Evolutionary conservation across 2,888 invertebrate genomes (phyloP), one percentile per base, ranked within the genome.

Genomic region (Yponomeuta cagnagella): DNA sequence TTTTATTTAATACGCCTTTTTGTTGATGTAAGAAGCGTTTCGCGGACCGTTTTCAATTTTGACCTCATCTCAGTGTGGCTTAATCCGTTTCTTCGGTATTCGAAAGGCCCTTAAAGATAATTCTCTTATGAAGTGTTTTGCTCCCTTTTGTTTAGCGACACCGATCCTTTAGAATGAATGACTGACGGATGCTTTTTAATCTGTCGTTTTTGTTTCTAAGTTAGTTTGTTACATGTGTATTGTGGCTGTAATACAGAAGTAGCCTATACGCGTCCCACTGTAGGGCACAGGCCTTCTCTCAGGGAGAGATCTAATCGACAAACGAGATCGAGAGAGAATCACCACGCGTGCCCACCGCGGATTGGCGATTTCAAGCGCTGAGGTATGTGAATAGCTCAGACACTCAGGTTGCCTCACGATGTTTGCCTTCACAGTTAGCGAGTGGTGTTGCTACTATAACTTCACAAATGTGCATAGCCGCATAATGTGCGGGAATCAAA

Each of bases 111-210:
- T 84, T 81, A 81, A 75, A 74, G 79, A 78, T 58, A 4, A 52
- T 12, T 8, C 4, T 58, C 8, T 87, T 85, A 87, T 82, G 82
- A 79, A 76, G 77, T 75, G 78, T 84, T 85, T 87, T 85, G 82
- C 85, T 78, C 76, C 75, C 80, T 87, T 88, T 86, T 15, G 82
- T 86, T 82, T 80, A 58, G 63, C 52, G 43, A 15, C 63, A 12
- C n/a, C 30, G 48, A 37, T 70, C 15, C 48, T 65, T 12, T 4
- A 52, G 48, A 81, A 88, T 83, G 86, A 86, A 83, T 81, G 82
- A 81, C 82, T 83, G 86, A 86, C 86, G 85, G 82, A 83, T 86
- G 88, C 82, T 81, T 78, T 82, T 80, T 79, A 85, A 87, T 82
- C 78, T 77, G 80, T 79, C 82, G 79, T 82, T 81, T 79, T 80